A percentile compares a stretch with the other conserved stretches of the same genome.
These are phyloP conservation scores for Ctena decussata DNA, from an alignment of 2,888 invertebrate genomes.

Conservation along the genomic window DNA sequence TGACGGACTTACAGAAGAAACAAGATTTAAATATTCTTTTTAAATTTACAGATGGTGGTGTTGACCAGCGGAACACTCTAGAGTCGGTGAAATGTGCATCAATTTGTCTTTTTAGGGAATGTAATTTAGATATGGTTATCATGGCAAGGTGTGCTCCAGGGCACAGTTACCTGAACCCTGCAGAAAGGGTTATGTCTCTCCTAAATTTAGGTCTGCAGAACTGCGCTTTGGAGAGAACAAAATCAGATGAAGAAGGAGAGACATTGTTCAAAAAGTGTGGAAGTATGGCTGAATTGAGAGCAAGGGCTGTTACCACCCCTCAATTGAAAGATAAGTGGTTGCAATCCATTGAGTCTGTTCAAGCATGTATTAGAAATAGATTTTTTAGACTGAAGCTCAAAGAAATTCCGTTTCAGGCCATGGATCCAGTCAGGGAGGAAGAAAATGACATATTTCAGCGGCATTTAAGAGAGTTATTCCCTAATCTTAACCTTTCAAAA, in stretches of 20 bases:
- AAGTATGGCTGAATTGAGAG: conserved; percentile 28
- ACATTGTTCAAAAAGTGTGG: conserved; percentile 1
- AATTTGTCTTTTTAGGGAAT: conserved; percentile 56
- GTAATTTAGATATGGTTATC: conserved; percentile 56
- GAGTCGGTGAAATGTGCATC: conserved; percentile 51
- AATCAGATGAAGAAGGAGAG: conserved; percentile 1
- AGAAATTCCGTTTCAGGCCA: conserved; percentile 19
- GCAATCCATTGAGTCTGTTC: conserved; percentile 25
- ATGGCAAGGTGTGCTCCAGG: conserved; percentile 58
- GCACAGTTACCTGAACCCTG: conserved; percentile 56
- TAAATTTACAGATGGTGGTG: conserved; percentile 59
- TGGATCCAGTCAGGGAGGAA: conserved; percentile 26
- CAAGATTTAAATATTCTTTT: no score
- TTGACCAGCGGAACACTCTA: conserved; percentile 57
- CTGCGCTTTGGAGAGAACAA: conserved; percentile 22
- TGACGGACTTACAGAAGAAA: background rate
- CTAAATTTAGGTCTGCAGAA: conserved; percentile 58
- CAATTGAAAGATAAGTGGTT: conserved; percentile 26
- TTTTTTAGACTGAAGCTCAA: conserved; percentile 45
- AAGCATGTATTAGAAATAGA: conserved; percentile 23
- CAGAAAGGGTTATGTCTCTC: conserved; percentile 54
- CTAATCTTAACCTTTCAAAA: conserved; percentile 26
- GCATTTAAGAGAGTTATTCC: conserved; percentile 37
- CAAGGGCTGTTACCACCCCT: conserved; percentile 11
- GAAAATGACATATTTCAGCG: conserved; percentile 33